Percentiles rank a stretch among this genome's conserved stretches.
Conservation (phyloP, 2,888 invertebrate species). For the Apeira syringaria region DNA sequence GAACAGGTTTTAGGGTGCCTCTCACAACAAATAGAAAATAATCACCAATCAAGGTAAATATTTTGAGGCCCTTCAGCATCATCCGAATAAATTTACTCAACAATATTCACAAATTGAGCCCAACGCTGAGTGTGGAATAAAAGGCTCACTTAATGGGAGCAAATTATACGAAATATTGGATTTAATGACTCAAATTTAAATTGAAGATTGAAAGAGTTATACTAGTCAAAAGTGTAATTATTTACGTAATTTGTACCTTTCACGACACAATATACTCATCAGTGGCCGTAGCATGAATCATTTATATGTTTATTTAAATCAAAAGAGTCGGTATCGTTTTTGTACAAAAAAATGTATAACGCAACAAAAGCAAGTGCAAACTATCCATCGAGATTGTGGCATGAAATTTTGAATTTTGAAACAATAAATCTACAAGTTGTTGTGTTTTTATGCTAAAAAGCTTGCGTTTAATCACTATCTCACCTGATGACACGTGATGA, state of each 20-base stretch:
- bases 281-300: too few species aligned
- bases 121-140: constrained; percentile 33
- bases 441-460: too few species aligned
- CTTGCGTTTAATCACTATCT: too few species aligned
- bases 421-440: too few species aligned
- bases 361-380: too few species aligned
- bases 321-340: too few species aligned
- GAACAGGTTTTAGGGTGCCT: constrained; percentile 21
- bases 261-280: too few species aligned
- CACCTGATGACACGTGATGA: too few species aligned
- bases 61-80: constrained; percentile 36
- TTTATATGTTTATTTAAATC: too few species aligned
- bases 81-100: constrained; percentile 44
- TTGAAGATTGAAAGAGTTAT: constrained; percentile 12
- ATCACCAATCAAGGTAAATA: constrained; percentile 45
- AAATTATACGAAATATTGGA: constrained; percentile 27
- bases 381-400: too few species aligned
- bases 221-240: neutral
- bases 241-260: neutral
- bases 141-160: constrained; percentile 32
- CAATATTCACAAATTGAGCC: constrained; percentile 46
- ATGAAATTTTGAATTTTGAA: too few species aligned
- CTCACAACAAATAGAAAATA: constrained; percentile 37
- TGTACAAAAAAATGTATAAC: too few species aligned
- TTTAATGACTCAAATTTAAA: constrained; percentile 15